Percentiles rank a stretch among this genome's conserved stretches.
Evolutionary conservation across 1,140 invertebrate genomes (phyloP).

Genomic region (Centruroides sculpturatus): DNA sequence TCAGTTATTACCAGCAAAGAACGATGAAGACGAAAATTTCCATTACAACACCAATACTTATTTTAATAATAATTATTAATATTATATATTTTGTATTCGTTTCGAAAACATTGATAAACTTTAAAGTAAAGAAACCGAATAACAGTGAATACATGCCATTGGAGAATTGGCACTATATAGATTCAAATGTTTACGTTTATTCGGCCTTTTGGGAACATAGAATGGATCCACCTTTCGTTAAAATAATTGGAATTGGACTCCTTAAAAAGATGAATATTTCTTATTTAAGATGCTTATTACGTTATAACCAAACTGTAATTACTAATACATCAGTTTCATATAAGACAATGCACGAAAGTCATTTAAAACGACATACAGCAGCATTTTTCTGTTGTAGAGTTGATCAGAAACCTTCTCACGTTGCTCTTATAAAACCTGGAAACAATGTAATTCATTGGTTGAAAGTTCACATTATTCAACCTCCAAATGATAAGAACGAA

Average conservation of each 20-base stretch:
- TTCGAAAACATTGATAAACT: no score
- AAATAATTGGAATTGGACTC: slow-evolving; percentile 2
- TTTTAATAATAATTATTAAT: no score
- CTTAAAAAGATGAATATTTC: not conserved
- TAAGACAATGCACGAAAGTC: slow-evolving; percentile 2
- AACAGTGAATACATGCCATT: no score
- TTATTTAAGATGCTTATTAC: slow-evolving; percentile 3
- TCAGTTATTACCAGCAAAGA: no score
- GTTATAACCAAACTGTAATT: no score
- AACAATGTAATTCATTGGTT: not conserved
- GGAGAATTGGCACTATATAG: slow-evolving; percentile 2
- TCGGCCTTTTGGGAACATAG: slow-evolving; percentile 11
- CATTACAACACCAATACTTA: no score
- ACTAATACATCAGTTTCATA: not conserved
- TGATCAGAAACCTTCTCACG: not conserved
- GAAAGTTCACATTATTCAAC: not conserved
- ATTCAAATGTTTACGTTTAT: slow-evolving; percentile 2
- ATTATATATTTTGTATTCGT: no score
- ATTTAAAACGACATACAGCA: not conserved
- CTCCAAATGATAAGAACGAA: not conserved
- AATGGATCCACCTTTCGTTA: not conserved
- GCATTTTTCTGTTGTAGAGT: not conserved
- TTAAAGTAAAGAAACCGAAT: no score
- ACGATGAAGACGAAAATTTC: no score
- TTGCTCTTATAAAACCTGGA: not conserved